These are phyloP conservation scores for Xestia rhomboidea DNA, from an alignment of 2,888 invertebrate species.

Conservation along the genomic window DNA sequence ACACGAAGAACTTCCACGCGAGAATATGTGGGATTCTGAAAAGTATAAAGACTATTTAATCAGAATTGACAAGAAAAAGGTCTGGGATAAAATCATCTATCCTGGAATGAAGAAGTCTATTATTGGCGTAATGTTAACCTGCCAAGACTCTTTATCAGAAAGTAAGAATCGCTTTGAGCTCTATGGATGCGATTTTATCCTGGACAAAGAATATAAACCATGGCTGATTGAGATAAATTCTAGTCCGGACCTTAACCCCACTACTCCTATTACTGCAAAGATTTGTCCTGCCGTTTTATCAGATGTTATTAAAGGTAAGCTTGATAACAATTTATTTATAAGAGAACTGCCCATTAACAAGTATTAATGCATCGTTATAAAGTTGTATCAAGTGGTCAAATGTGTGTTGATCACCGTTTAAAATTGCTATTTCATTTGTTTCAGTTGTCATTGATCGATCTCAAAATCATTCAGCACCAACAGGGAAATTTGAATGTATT, in stretches of 20 bases:
- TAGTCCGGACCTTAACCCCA: slow-evolving; percentile 95
- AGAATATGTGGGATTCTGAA: slow-evolving; percentile 96
- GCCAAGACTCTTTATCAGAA: slow-evolving; percentile 93
- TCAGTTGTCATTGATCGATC: slow-evolving; percentile 90
- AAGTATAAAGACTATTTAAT: slow-evolving; percentile 92
- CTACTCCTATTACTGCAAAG: slow-evolving; percentile 95
- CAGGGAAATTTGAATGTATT: slow-evolving; percentile 91
- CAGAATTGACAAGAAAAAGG: slow-evolving; percentile 89
- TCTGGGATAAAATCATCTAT: slow-evolving; percentile 94
- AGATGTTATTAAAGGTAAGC: slow-evolving; percentile 95
- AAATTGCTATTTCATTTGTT: slow-evolving; percentile 62
- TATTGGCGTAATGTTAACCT: slow-evolving; percentile 94
- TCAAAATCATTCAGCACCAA: slow-evolving; percentile 82
- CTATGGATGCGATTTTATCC: slow-evolving; percentile 98
- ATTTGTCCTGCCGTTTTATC: slow-evolving; percentile 95
- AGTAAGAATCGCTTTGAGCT: slow-evolving; percentile 95
- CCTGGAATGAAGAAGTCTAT: slow-evolving; percentile 96
- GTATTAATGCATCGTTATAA: not conserved
- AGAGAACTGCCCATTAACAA: not conserved
- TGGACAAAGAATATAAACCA: slow-evolving; percentile 95
- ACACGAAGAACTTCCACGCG: slow-evolving; percentile 92
- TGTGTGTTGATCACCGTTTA: not conserved
- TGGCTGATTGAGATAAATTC: slow-evolving; percentile 98
- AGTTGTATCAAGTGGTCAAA: not conserved
- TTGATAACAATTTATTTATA: not conserved